Evolutionary conservation across 2,113 vertebrate species (phyloP), one percentile per base, ranked within the genome.

Genomic region (Nannospalax galili): DNA sequence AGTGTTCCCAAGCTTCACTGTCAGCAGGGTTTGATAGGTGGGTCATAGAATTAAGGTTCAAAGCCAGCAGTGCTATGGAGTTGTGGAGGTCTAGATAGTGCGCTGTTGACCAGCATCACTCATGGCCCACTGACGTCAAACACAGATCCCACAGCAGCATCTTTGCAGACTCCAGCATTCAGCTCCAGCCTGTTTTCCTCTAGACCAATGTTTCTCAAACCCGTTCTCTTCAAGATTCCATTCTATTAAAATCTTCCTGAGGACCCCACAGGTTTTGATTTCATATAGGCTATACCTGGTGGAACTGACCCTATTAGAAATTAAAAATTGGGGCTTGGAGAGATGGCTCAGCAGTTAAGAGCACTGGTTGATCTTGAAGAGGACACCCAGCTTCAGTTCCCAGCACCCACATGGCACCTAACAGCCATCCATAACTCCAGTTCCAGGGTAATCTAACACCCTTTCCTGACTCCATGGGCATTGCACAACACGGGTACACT

Each of bases 81-180:
- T 26, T 42, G 8, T 14, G 12, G 32, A 26, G 26, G 30, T n/a
- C 9, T 28, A 45, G 28, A 62, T 7, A 4, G 7, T 14, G 0
- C 5, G 7, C 9, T 3, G 4, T 17, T 40, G 32, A 37, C 26
- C 4, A 15, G 0, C 17, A 73, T 14, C 45, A 8, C 56, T 12
- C 1, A 0, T 0, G 35, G 37, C 19, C 26, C 4, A 15, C 1
- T 28, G 22, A 19, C 3, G 64, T 40, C 37, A 62, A 14, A 20
- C 45, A 10, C 3, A 0, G 3, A 28, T 35, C 7, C 3, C 42
- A 1, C 32, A 32, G 1, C 60, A 3, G 17, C 32, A 4, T 58
- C 45, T 0, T 17, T 4, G 8, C 79, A 60, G n/a, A 30, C 22
- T 3, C 26, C 20, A 9, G 12, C 5, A 3, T 30, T 19, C 16